phyloP scores from a whole-genome alignment of 1,140 invertebrate species.

The Ridgeia piscesae region DNA sequence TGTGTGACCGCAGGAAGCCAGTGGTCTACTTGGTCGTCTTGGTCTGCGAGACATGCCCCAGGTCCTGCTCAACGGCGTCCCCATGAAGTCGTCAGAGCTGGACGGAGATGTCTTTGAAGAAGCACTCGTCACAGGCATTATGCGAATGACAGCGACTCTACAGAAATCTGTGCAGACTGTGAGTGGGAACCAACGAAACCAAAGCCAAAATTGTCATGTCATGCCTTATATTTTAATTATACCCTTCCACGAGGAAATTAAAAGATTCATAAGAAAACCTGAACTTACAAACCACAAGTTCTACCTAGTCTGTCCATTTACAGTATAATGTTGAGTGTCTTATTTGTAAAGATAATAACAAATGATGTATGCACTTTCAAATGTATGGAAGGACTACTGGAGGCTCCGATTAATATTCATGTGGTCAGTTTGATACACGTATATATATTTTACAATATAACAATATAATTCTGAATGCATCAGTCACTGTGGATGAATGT shows the following conservation, averaged over 20 bases:
- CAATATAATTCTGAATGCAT: too few species aligned
- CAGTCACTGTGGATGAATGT: too few species aligned
- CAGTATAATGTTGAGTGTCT: not conserved
- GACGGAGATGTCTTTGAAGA: slow-evolving; percentile 77
- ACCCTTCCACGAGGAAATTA: too few species aligned
- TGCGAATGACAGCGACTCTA: slow-evolving; percentile 79
- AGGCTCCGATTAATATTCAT: too few species aligned
- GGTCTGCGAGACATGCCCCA: slow-evolving; percentile 66
- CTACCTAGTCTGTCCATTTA: not conserved
- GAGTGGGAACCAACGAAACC: slow-evolving; percentile 20
- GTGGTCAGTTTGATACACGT: too few species aligned
- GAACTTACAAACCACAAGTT: not conserved
- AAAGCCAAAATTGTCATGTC: too few species aligned
- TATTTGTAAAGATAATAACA: not conserved
- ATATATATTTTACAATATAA: too few species aligned
- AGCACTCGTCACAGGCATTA: slow-evolving; percentile 83
- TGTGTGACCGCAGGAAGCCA: slow-evolving; percentile 65
- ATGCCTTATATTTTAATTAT: too few species aligned
- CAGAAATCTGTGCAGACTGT: slow-evolving; percentile 74
- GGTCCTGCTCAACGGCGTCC: slow-evolving; percentile 91
- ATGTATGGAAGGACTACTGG: too few species aligned
- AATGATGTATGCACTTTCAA: too few species aligned
- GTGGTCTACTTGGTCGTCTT: slow-evolving; percentile 80
- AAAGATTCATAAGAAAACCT: too few species aligned
- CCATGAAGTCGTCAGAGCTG: slow-evolving; percentile 70